Evolutionary conservation across 2,888 invertebrate species (phyloP).

Genomic region (Phyllotreta cruciferae): DNA sequence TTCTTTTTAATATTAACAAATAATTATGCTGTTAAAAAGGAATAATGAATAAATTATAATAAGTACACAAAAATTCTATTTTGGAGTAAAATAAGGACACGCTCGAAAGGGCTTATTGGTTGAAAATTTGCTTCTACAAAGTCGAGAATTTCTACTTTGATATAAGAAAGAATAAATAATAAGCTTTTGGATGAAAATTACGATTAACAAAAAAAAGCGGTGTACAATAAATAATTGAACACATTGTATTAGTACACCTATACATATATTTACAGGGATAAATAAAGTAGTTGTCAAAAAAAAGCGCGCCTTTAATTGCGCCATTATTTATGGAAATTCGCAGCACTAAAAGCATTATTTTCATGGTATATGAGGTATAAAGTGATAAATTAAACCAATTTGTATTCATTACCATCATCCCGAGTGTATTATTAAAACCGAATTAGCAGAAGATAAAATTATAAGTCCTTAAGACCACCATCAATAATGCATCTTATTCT

Average conservation of each 20-base stretch:
- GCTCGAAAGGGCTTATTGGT: slow-evolving; percentile 13
- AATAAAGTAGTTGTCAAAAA: neutral
- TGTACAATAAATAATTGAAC: neutral
- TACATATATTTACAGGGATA: too few species aligned
- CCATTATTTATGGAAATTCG: slow-evolving; percentile 12
- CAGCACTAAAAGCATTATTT: slow-evolving; percentile 6
- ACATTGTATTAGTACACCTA: too few species aligned
- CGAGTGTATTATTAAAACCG: slow-evolving; percentile 24
- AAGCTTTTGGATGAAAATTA: slow-evolving; percentile 9
- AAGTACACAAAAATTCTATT: slow-evolving; percentile 4
- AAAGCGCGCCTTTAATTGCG: neutral
- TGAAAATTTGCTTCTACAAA: slow-evolving; percentile 6
- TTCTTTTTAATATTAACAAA: too few species aligned
- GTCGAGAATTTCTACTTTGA: slow-evolving; percentile 5
- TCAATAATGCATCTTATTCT: slow-evolving; percentile 13
- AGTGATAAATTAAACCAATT: slow-evolving; percentile 15
- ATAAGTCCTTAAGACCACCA: slow-evolving; percentile 24
- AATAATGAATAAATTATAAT: slow-evolving; percentile 6
- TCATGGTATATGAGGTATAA: slow-evolving; percentile 11
- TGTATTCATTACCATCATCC: slow-evolving; percentile 12
- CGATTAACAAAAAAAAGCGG: neutral
- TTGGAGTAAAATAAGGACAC: neutral
- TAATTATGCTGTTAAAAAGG: too few species aligned
- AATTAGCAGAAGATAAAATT: slow-evolving; percentile 27
- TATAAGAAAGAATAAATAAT: slow-evolving; percentile 19